A percentile compares a stretch with the other conserved stretches of the same genome.
Conservation (phyloP, 1,140 invertebrate genomes). For the Zaprionus gabonicus region DNA sequence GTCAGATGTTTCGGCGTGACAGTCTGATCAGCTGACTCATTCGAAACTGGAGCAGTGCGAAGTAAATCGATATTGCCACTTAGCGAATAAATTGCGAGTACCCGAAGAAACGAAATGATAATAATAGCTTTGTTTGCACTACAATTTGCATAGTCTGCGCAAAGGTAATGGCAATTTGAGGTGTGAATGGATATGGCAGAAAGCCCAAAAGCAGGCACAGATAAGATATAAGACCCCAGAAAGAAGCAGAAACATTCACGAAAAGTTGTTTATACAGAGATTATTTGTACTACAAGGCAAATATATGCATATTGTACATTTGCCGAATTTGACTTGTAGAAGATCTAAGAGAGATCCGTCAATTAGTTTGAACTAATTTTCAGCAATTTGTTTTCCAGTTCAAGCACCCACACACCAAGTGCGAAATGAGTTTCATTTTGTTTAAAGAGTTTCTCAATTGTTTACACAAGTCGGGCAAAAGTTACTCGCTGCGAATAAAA, state of each 20-base stretch:
- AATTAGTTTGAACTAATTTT: slow-evolving; percentile 35
- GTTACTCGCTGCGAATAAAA: slow-evolving; percentile 48
- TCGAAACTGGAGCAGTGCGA: slow-evolving; percentile 31
- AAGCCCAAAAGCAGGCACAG: slow-evolving; percentile 6
- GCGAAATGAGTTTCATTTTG: slow-evolving; percentile 34
- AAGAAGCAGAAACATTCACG: slow-evolving; percentile 1
- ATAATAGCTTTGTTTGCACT: slow-evolving; percentile 29
- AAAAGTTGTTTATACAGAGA: slow-evolving; percentile 10
- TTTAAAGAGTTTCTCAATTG: slow-evolving; percentile 40
- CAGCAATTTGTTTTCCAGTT: slow-evolving; percentile 33
- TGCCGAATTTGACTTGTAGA: background rate
- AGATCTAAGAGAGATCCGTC: slow-evolving; percentile 24
- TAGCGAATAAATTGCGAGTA: slow-evolving; percentile 24
- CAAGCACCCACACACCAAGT: slow-evolving; percentile 31
- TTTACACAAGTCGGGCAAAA: slow-evolving; percentile 43
- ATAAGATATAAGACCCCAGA: slow-evolving; percentile 6
- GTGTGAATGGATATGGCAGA: slow-evolving; percentile 41
- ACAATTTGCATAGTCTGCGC: slow-evolving; percentile 29
- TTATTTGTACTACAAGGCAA: slow-evolving; percentile 3
- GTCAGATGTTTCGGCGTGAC: slow-evolving; percentile 10
- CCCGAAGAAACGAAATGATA: slow-evolving; percentile 21
- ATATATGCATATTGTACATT: background rate
- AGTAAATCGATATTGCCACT: slow-evolving; percentile 37
- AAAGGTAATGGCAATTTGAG: slow-evolving; percentile 22
- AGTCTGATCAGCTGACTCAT: slow-evolving; percentile 25